Base-by-base conservation (phyloP, 2,888 invertebrate species). In the Leptinotarsa haldemani region DNA sequence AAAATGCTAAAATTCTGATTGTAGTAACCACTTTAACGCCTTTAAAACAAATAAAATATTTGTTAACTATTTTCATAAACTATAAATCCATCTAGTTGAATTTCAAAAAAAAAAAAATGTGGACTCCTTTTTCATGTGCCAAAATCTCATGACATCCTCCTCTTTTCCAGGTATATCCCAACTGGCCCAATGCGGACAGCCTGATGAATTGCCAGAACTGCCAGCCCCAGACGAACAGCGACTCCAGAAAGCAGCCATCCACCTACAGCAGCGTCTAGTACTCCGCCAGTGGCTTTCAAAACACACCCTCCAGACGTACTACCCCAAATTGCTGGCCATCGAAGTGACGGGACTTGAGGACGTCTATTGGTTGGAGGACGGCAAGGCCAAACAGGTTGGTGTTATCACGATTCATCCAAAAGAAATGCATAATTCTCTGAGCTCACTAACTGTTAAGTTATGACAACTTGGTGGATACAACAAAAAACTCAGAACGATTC, bases 301-400 rank as follows among this genome's bases (percentile, higher is more conserved):
- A 80, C 92, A 94, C 86, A 91, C 91, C 58, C 89, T 94, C 77
- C 94, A 94, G 84, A 92, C 93, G 83, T 91, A 93, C 70, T 94
- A 94, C 85, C 92, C 93, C 84, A 92, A 94, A 83, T 88, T 95
- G 81, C 89, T 94, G 82, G 92, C 93, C 81, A 91, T 95, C 85
- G 95, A 95, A 88, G 95, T 96, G 64, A 91, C 94, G 68, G 94
- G 94, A n/a, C 86, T 96, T 79, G 96, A 96, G 87, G 96, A 96
- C 88, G 95, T 95, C 47, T 96, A 96, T 88, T 95, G 95, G 95
- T 72, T 84, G 85, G 95, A 96, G 86, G 96, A 96, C 87, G 92
- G 92, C 73, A 91, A 93, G 73, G 94, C 94, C 22, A 92, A 93
- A 56, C 91, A 93, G 82, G 80, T 80, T 50, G 48, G 52, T 25